These are phyloP conservation scores for Dasypus novemcinctus DNA, from an alignment of 2,113 vertebrate species.

Conservation along the genomic window DNA sequence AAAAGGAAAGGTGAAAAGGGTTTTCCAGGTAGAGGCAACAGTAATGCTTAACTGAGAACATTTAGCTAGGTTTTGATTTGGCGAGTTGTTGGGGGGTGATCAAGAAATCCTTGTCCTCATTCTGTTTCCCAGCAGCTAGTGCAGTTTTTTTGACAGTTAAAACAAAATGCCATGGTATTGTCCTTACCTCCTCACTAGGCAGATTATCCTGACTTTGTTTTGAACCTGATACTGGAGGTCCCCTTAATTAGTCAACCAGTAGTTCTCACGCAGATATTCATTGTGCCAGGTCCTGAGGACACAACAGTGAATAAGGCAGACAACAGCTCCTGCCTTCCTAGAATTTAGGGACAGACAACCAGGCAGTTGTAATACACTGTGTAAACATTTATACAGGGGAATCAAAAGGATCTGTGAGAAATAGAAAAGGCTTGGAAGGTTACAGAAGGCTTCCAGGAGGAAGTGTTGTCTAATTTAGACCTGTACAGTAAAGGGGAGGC, in stretches of 20 bases:
- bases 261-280: neutral
- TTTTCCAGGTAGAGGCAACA: neutral
- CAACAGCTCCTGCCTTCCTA: neutral
- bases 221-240: neutral
- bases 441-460: neutral
- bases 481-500: neutral
- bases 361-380: neutral
- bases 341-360: neutral
- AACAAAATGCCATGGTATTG: neutral
- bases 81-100: neutral
- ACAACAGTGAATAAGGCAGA: neutral
- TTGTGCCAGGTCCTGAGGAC: neutral
- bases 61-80: neutral
- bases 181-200: neutral
- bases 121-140: neutral
- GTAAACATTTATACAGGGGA: neutral
- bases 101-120: neutral
- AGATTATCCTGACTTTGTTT: neutral
- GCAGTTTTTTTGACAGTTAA: neutral
- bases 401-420: neutral
- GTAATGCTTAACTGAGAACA: neutral
- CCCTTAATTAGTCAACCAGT: neutral
- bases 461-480: neutral
- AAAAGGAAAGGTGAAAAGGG: neutral
- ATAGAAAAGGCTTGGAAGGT: neutral